These are phyloP conservation scores for Zosterops pallidus DNA, from an alignment of 2,113 vertebrate genomes.

Conservation along the genomic window DNA sequence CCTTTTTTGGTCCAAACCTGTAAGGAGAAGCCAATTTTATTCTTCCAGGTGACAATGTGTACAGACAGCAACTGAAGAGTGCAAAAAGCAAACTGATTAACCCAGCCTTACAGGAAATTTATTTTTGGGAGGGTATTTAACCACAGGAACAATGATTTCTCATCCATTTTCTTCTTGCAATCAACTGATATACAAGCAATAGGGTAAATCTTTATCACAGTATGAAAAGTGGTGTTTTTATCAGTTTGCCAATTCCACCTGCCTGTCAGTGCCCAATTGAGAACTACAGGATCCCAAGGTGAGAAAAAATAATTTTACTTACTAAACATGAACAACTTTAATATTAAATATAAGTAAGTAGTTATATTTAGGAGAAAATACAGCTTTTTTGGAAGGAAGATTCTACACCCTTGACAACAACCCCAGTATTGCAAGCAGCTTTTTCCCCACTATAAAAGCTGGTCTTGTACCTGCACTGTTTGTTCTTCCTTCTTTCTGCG, in stretches of 20 bases:
- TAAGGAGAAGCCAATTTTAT: not conserved
- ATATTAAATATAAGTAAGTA: not conserved
- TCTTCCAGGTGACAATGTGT: not conserved
- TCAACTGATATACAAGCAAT: not conserved
- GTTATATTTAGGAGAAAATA: not conserved
- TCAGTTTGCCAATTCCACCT: not conserved
- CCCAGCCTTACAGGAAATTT: not conserved
- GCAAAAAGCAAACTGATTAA: not conserved
- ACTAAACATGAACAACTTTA: not conserved
- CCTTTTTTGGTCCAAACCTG: conserved; percentile 97
- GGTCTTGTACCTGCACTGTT: conserved; percentile 84
- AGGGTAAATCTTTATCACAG: not conserved
- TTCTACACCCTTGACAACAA: not conserved
- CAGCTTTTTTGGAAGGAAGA: not conserved
- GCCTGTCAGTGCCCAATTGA: not conserved
- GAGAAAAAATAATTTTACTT: not conserved
- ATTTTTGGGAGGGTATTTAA: not conserved
- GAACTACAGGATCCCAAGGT: not conserved
- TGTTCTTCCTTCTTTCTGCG: conserved; percentile 97
- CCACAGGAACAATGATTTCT: not conserved
- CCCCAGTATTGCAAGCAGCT: not conserved
- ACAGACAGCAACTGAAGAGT: not conserved
- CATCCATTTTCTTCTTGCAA: not conserved
- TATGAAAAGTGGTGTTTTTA: not conserved
- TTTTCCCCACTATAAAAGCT: not conserved